Evolutionary conservation across 2,797 vertebrate species (phyloP), one percentile per base, ranked within the genome.

Genomic region (Merluccius polli): DNA sequence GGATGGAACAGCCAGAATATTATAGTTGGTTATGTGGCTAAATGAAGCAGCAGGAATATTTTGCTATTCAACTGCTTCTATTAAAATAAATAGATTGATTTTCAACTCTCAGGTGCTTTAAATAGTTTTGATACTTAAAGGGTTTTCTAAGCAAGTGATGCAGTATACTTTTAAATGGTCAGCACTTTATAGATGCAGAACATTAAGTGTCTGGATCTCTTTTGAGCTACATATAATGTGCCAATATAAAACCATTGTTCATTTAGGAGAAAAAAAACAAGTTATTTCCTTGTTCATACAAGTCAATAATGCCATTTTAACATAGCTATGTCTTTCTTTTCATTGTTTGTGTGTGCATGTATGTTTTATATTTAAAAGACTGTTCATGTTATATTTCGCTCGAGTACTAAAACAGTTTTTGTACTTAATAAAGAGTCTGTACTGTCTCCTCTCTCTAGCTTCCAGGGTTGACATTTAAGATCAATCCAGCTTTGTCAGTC

Each of bases 141-240:
- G 12, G 21, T 38, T 38, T 41, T 72, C 36, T 38, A 27, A 33
- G 11, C n/a, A 38, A 38, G 18, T 38, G 74, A 70, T 74, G 74
- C 18, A 35, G 75, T 70, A 21, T 70, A 31, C 10, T 52, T 52
- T 70, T 75, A 59, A 31, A 69, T 79, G 4, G 59, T 13, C 75
- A 33, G 27, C 75, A 78, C 73, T 68, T 84, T 35, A 75, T 74
- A 36, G 31, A 71, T 33, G 9, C 12, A 70, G 10, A 38, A 72
- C 27, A 6, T 29, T 72, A 21, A 21, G 29, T 5, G 21, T 30
- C 7, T 41, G 29, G 18, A 32, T 3, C 18, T 32, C 24, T 24
- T 6, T 36, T 29, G 70, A 71, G 35, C 21, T 71, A 21, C 21
- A 72, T 38, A 72, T 27, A 41, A 38, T 21, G 35, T 18, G 67